Conservation (phyloP, 2,113 vertebrate species). For the Phocoena sinus region DNA sequence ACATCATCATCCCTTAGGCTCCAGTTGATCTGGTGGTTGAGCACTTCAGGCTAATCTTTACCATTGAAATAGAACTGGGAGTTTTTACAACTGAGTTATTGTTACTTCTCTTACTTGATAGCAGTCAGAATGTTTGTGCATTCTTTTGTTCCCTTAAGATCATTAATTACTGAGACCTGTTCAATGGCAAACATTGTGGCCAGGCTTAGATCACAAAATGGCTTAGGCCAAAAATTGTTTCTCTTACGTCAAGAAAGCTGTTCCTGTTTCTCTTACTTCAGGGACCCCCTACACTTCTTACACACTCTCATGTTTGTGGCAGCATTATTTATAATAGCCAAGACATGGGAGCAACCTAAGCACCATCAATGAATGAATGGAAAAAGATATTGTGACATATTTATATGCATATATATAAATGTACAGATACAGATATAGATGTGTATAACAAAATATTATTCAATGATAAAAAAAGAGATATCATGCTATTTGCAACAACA, state of each 20-base stretch:
- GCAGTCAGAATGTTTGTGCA: neutral
- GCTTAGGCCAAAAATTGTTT: neutral
- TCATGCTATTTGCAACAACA: neutral
- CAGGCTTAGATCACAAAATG: neutral
- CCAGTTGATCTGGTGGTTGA: neutral
- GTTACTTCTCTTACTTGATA: neutral
- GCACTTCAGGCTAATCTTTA: neutral
- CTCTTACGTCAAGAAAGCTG: neutral
- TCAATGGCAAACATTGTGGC: neutral
- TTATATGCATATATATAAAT: neutral
- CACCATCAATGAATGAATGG: neutral
- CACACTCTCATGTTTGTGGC: neutral
- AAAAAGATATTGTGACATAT: neutral
- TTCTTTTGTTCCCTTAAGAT: neutral
- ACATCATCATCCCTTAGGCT: neutral
- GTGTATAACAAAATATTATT: neutral
- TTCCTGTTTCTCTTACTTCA: neutral
- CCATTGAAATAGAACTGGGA: neutral
- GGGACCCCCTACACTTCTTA: neutral
- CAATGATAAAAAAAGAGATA: neutral
- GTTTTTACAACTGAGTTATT: neutral
- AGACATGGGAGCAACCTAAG: neutral
- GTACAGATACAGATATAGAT: neutral
- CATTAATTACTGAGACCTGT: neutral
- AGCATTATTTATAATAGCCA: neutral